Conservation (phyloP, 2,888 invertebrate species). For the Eristalis tenax region DNA sequence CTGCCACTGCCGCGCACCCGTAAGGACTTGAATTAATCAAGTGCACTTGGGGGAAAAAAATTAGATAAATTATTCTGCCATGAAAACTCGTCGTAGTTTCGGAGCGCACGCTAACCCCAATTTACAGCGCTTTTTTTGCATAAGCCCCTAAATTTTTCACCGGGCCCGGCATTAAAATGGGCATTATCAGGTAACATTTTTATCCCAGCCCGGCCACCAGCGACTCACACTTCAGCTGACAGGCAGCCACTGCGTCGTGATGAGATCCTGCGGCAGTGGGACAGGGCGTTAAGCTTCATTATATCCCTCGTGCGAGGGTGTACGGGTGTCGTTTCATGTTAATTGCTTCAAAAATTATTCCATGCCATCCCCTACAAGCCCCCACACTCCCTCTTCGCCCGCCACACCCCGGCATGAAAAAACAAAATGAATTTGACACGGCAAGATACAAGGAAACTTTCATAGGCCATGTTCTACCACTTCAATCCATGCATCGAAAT, state of each 20-base stretch:
- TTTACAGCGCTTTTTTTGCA: slow-evolving; percentile 53
- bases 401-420: no score
- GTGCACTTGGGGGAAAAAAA: slow-evolving; percentile 38
- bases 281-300: slow-evolving; percentile 45
- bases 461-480: slow-evolving; percentile 49
- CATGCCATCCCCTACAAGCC: not conserved
- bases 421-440: not conserved
- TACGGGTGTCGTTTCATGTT: slow-evolving; percentile 43
- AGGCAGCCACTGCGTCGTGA: not conserved
- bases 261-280: slow-evolving; percentile 7
- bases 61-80: slow-evolving; percentile 54
- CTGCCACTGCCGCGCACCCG: not conserved
- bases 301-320: slow-evolving; percentile 10
- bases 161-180: slow-evolving; percentile 43
- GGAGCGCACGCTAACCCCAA: slow-evolving; percentile 38
- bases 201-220: not conserved
- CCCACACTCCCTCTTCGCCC: not conserved
- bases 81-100: slow-evolving; percentile 48
- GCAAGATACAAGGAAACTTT: not conserved
- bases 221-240: not conserved
- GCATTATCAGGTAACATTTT: slow-evolving; percentile 33
- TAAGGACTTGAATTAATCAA: slow-evolving; percentile 53
- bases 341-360: slow-evolving; percentile 57
- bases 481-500: not conserved
- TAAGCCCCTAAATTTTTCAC: slow-evolving; percentile 62